phyloP scores from a whole-genome alignment of 2,113 vertebrate species.

The Pangasianodon gigas region DNA sequence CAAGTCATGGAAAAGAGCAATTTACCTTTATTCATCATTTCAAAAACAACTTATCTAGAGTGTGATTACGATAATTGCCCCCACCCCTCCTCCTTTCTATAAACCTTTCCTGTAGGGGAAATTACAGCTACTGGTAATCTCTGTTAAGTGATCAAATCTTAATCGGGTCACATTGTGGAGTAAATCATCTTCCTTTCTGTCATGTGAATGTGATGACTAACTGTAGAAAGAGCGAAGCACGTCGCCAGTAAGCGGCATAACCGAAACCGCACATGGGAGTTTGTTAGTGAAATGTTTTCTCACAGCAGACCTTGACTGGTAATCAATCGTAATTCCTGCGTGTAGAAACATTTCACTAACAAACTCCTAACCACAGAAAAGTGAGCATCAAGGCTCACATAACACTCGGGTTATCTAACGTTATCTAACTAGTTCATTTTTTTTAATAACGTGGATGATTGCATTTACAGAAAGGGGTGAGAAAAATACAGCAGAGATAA shows the following conservation, averaged over 20 bases:
- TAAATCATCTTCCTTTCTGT: neutral
- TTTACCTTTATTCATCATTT: neutral
- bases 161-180: neutral
- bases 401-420: neutral
- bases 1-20: neutral
- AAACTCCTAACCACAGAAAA: neutral
- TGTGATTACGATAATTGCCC: neutral
- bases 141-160: slow-evolving; percentile 3
- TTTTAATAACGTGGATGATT: neutral
- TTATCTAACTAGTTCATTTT: neutral
- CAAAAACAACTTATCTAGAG: neutral
- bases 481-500: neutral
- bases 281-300: neutral
- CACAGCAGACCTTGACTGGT: neutral
- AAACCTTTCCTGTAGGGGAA: neutral
- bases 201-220: neutral
- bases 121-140: neutral
- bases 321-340: neutral
- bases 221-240: neutral
- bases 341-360: neutral
- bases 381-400: neutral
- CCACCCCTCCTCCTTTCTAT: neutral
- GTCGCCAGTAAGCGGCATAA: neutral
- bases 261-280: too few species aligned
- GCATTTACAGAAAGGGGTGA: neutral